Conservation (phyloP, 2,797 vertebrate species). For the Poliocrania exsul region DNA sequence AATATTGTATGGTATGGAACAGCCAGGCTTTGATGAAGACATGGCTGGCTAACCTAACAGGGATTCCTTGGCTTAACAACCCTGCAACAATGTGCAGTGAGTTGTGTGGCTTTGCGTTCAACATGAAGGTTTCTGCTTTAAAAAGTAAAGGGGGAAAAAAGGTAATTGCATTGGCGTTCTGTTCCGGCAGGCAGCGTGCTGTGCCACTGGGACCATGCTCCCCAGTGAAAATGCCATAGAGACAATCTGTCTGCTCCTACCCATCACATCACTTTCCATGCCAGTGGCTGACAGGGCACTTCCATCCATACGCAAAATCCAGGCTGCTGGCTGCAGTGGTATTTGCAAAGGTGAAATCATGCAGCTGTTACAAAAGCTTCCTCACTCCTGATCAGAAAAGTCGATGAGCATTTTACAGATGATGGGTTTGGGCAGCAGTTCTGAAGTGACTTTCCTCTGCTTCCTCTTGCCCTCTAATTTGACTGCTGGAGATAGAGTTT, state of each 20-base stretch:
- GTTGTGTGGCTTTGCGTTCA: not conserved
- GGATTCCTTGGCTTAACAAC: slow-evolving; percentile 10
- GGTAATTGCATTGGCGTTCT: not conserved
- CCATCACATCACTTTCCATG: slow-evolving; percentile 16
- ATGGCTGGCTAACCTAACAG: not conserved
- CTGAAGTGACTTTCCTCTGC: not conserved
- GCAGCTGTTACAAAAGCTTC: not conserved
- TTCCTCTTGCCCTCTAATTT: not conserved
- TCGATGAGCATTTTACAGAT: not conserved
- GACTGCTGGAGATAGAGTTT: not conserved
- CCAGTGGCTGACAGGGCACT: not conserved
- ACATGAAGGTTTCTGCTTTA: not conserved
- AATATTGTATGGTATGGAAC: not conserved
- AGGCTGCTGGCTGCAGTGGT: not conserved
- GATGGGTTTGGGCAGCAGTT: not conserved
- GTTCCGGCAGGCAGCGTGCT: rapidly evolving
- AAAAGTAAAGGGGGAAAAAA: not conserved
- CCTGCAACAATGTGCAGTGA: not conserved
- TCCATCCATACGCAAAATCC: not conserved
- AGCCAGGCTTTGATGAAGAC: not conserved
- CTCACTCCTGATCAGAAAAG: not conserved
- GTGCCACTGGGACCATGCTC: rapidly evolving
- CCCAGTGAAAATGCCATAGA: slow-evolving; percentile 3
- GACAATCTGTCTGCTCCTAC: slow-evolving; percentile 10
- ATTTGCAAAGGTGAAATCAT: slow-evolving; percentile 38